phyloP scores from a whole-genome alignment of 2,113 vertebrate genomes.

The Otis tarda region DNA sequence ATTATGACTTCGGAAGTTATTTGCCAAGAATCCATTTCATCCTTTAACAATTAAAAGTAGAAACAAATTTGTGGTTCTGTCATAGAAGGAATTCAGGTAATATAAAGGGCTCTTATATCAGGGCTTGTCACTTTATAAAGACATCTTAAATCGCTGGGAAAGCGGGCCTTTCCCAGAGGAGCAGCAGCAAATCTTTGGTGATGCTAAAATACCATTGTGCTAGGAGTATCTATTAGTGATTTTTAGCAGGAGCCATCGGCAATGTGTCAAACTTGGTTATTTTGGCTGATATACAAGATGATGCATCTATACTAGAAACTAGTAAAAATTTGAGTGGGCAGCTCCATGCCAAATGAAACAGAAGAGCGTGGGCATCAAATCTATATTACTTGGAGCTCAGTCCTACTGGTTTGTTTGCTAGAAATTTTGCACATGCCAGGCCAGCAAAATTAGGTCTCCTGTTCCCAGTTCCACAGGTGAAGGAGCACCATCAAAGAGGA shows the following conservation, averaged over 20 bases:
- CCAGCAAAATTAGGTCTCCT: not conserved
- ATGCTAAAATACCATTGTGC: not conserved
- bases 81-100: not conserved
- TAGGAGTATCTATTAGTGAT: not conserved
- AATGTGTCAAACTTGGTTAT: not conserved
- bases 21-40: not conserved
- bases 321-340: not conserved
- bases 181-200: not conserved
- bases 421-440: not conserved
- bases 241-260: not conserved
- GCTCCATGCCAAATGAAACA: not conserved
- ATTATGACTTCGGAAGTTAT: not conserved
- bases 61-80: not conserved
- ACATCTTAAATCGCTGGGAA: not conserved
- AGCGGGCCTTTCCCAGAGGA: not conserved
- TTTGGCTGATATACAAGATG: not conserved
- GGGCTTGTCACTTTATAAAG: not conserved
- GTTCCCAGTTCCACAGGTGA: not conserved
- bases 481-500: not conserved
- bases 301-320: not conserved
- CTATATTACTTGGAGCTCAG: not conserved
- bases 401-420: not conserved
- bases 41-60: not conserved
- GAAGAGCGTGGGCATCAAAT: not conserved
- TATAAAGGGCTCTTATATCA: not conserved